A percentile compares a stretch with the other conserved stretches of the same genome.
Evolutionary conservation across 2,113 vertebrate species (phyloP).

Genomic region (Eulemur macaco): DNA sequence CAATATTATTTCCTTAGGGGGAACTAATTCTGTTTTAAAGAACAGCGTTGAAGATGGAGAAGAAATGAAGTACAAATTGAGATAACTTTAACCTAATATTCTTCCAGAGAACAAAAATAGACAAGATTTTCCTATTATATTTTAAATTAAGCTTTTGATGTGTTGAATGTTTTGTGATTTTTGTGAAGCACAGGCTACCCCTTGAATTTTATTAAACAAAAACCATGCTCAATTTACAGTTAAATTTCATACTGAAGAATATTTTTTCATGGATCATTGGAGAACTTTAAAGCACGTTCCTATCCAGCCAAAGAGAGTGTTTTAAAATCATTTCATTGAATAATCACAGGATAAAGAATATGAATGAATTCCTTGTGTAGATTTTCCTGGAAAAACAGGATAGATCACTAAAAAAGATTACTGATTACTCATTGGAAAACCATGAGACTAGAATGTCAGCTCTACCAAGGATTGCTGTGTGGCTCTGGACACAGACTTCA

Average conservation of each 20-base stretch:
- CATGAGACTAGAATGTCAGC: not conserved
- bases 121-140: not conserved
- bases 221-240: not conserved
- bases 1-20: not conserved
- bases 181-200: not conserved
- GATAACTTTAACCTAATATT: not conserved
- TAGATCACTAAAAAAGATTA: not conserved
- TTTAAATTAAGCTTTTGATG: not conserved
- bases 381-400: not conserved
- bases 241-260: too few relatives aligned
- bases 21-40: not conserved
- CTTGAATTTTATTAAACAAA: not conserved
- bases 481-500: not conserved
- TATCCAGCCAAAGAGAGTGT: not conserved
- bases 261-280: not conserved
- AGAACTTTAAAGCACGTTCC: not conserved
- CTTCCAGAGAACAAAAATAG: not conserved
- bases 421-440: not conserved
- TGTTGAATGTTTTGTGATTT: not conserved
- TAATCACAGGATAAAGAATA: not conserved
- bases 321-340: constrained; percentile 23
- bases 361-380: not conserved
- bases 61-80: not conserved
- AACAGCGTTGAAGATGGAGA: not conserved
- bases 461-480: not conserved